These are phyloP conservation scores for Hirudinaria manillensis DNA, from an alignment of 2,888 invertebrate genomes.

Conservation along the genomic window DNA sequence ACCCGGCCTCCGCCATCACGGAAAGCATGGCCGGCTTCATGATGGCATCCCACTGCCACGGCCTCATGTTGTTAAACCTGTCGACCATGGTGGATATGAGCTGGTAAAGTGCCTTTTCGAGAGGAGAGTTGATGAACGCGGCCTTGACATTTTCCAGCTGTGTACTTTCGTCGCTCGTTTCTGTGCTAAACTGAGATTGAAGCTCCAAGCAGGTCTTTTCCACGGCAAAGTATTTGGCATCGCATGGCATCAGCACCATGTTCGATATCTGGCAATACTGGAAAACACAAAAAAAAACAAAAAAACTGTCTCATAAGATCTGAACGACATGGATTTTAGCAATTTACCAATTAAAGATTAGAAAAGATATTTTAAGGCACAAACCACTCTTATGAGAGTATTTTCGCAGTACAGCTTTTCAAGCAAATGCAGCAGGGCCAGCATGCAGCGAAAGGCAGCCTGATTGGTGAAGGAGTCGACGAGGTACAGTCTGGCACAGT, in stretches of 20 bases:
- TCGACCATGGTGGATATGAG: slow-evolving; percentile 19
- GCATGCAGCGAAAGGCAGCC: slow-evolving; percentile 29
- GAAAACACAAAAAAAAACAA: not conserved
- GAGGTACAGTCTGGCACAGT: slow-evolving; percentile 23
- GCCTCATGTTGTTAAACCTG: slow-evolving; percentile 18
- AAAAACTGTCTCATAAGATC: not conserved
- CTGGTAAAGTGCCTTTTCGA: slow-evolving; percentile 11
- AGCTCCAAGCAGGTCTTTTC: slow-evolving; percentile 32
- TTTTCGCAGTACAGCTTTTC: slow-evolving; percentile 30
- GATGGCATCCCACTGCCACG: slow-evolving; percentile 24
- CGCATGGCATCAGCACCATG: slow-evolving; percentile 26
- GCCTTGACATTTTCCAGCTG: slow-evolving; percentile 17
- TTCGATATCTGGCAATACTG: slow-evolving; percentile 31
- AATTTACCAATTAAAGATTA: not conserved
- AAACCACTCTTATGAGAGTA: slow-evolving; percentile 29
- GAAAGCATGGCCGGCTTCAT: slow-evolving; percentile 28
- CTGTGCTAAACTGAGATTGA: slow-evolving; percentile 13
- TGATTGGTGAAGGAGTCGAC: slow-evolving; percentile 27
- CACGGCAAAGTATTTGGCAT: slow-evolving; percentile 28
- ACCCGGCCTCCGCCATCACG: slow-evolving; percentile 23
- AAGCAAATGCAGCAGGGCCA: slow-evolving; percentile 29
- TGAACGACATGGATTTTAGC: not conserved
- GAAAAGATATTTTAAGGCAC: not conserved
- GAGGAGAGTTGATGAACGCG: slow-evolving; percentile 25
- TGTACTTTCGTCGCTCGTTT: not conserved